Evolutionary conservation across 1,140 invertebrate species (phyloP), one percentile per base, ranked within the genome.

Genomic region (Drosophila hydei): DNA sequence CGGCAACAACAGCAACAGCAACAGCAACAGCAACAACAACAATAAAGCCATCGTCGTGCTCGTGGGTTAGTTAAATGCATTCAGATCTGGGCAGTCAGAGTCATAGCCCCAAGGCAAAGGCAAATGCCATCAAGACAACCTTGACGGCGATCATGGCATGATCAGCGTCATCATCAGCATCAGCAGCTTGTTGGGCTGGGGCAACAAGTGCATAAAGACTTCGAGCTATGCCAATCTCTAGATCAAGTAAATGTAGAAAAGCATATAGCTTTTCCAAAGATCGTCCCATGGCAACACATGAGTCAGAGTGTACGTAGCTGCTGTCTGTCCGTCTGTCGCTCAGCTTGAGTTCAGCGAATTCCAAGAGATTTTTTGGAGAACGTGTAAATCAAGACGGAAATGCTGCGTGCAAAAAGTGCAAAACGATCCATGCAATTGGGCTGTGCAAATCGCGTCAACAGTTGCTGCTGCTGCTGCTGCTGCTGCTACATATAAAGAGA

Each of bases 371-470:
- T 23, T 52, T 52, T 52, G 54, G 19, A 55, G 12, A 21, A 16
- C 27, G 62, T 77, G 80, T 77, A 85, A 85, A 87, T 77, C 74
- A 88, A 81, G 81, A 88, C 83, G 78, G 81, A 87, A 87, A 87
- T 88, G 83, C 81, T 76, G 77, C 77, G 60, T 88, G 81, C 74
- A 84, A 84, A 84, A 77, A 85, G 63, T 72, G 60, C 75, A 87
- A 88, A 87, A 87, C 81, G 81, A 88, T 67, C 75, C 81, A 70
- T 87, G 83, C 83, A 83, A 87, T 87, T 87, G 81, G 74, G 74
- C 70, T 72, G 76, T 72, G 68, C 63, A 81, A 85, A 79, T 58
- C 79, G 81, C 72, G 50, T 62, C 68, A 71, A 61, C 60, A 50
- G 14, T 21, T 40, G 55, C 9, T 52, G 68, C 30, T 51, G 33